These are phyloP conservation scores for Arvicanthis niloticus DNA, from an alignment of 2,113 vertebrate genomes.

Conservation along the genomic window DNA sequence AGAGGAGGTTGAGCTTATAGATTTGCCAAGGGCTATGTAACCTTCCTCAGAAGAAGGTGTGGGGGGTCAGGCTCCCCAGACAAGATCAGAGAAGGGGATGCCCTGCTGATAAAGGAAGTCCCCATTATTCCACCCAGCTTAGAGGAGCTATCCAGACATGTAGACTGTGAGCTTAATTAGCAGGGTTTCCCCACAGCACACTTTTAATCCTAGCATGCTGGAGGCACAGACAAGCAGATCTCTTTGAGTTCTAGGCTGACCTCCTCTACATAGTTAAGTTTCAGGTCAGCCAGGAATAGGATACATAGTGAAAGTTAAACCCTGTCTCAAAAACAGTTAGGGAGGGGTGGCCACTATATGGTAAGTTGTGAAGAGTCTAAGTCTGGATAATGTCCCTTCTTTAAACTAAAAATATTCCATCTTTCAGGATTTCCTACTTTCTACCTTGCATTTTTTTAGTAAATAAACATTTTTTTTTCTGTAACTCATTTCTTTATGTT, in stretches of 20 bases:
- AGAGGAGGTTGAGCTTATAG: too few relatives aligned
- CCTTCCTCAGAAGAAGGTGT: too few relatives aligned
- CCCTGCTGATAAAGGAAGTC: too few relatives aligned
- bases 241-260: not conserved
- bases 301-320: not conserved
- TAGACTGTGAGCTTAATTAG: too few relatives aligned
- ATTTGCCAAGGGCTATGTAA: too few relatives aligned
- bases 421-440: slow-evolving; percentile 1
- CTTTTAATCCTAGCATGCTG: not conserved
- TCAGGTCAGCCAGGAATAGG: not conserved
- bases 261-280: not conserved
- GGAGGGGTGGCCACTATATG: not conserved
- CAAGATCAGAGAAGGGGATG: too few relatives aligned
- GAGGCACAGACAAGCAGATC: not conserved
- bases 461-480: not conserved
- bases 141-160: too few relatives aligned
- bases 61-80: too few relatives aligned
- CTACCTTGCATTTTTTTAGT: not conserved
- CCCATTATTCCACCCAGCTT: too few relatives aligned
- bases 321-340: not conserved
- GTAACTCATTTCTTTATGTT: not conserved
- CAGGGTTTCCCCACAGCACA: too few relatives aligned
- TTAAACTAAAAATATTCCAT: not conserved
- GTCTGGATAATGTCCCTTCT: not conserved
- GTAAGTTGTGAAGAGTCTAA: not conserved